Evolutionary conservation across 1,140 invertebrate genomes (phyloP), one percentile per base, ranked within the genome.

Genomic region (Aphaenogaster floridana): DNA sequence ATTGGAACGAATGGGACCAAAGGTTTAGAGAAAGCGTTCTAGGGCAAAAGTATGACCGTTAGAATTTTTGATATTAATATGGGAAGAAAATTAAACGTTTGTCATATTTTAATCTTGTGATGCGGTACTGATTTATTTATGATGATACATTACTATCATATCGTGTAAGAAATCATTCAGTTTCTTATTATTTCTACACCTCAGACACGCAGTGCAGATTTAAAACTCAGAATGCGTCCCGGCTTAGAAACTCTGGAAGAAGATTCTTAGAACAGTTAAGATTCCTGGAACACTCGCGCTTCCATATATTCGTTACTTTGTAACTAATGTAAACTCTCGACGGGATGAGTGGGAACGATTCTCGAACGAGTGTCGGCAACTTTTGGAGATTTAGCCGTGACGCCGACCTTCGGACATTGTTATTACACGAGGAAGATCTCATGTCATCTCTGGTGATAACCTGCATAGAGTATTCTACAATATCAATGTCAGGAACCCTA

Each of bases 401-500:
- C 90, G 81, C 13, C 52, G 76, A 48, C 54, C 42, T 66, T 74
- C 42, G 59, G 6, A 50, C 48, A 45, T 86, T 86, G 90, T 88
- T 91, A 88, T 88, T 83, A 69, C 57, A 9, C 54, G 64, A 86
- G 39, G n/a, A 90, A 91, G 86, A 91, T 9, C 87, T 89, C 52
- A 52, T 57, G 15, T 71, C 63, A 48, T 36, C n/a, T 85, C 5
- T 34, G 48, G 36, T 57, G 66, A 86, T 76, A 90, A 68, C 45
- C 57, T 28, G 77, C 69, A 63, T 80, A 80, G 68, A 86, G 78
- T 93, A 93, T 93, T 93, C 79, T 92, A 92, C 89, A 92, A 92
- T 87, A 86, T 84, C 89, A 48, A 28, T 90, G 92, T 93, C 89
- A 93, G 78, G 88, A 90, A 84, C 86, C 86, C 86, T 88, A 92